These are phyloP conservation scores for Lytechinus variegatus DNA, from an alignment of 35 echinoderm and acorn worm species.

Conservation along the genomic window DNA sequence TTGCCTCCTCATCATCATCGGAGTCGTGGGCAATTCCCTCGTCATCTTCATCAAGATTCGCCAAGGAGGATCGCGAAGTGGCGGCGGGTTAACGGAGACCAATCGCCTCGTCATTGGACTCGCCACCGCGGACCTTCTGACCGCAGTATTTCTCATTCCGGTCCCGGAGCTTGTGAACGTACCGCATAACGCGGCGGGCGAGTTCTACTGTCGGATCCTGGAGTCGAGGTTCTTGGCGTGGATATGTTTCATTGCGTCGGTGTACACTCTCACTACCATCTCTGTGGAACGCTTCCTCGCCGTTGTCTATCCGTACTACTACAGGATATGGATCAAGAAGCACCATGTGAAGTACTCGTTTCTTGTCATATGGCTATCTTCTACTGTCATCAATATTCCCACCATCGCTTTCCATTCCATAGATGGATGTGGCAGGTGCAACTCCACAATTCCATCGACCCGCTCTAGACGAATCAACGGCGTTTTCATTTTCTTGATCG, in stretches of 20 bases:
- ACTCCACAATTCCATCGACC: neutral
- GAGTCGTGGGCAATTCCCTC: neutral
- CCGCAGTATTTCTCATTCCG: neutral
- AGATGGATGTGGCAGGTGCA: constrained; percentile 11
- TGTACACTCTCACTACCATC: constrained; percentile 24
- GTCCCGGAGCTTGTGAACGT: constrained; percentile 8
- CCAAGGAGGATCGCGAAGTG: neutral
- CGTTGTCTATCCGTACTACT: constrained; percentile 13
- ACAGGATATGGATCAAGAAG: neutral
- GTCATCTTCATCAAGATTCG: constrained; percentile 42
- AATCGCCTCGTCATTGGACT: constrained; percentile 46
- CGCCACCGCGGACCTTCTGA: constrained; percentile 13
- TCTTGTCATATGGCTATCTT: neutral
- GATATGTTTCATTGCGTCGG: constrained; percentile 31
- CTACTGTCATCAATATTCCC: neutral
- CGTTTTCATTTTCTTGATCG: constrained; percentile 30
- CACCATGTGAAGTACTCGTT: constrained; percentile 2
- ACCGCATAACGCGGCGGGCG: neutral
- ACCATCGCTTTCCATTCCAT: neutral
- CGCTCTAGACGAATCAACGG: neutral
- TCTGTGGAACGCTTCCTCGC: constrained; percentile 22
- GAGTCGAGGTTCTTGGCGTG: neutral
- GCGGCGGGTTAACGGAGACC: neutral
- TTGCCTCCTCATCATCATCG: constrained; percentile 13
- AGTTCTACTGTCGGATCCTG: constrained; percentile 19